Evolutionary conservation across 2,888 invertebrate species (phyloP), one percentile per base, ranked within the genome.

Genomic region (Amblyjoppa proteus): DNA sequence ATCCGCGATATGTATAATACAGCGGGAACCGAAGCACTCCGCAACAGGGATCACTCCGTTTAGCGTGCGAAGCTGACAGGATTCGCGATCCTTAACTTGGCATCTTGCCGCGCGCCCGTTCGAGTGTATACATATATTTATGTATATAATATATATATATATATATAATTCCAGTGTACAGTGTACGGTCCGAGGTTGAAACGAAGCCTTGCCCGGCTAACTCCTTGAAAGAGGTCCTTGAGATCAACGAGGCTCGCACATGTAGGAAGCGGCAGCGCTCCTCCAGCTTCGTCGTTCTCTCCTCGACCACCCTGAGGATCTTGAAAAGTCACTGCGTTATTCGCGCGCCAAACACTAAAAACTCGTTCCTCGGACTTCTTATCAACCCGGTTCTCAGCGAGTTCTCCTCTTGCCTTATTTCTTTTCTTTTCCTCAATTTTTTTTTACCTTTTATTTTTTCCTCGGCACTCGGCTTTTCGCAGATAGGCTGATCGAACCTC

Each of bases 351-450:
- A 83, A 73, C 74, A 34, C 71, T 56, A 82, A 82, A 82, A 82
- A 82, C 82, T 83, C 70, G 81, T 85, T 85, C 81, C 64, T 49
- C 38, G 53, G 64, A 45, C 74, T 69, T 81, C 78, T 82, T 85
- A 82, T 85, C 85, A 85, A 75, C 75, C 75, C 75, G 71, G 70
- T 70, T 81, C 64, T 78, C 58, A 64, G 34, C 74, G 56, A 41
- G 61, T 78, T 56, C 64, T 51, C 56, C 64, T 41, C 45, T 45
- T 41, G 28, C 70, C 34, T 45, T 49, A 56, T 45, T 34, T 56
- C 25, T 70, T 34, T 71, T 74, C n/a, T 68, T 11, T 56, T 11
- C 34, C 41, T 64, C 25, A 9, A 49, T 16, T 70, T 51, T 28
- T 73, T 34, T 25, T 58, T 20, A 25, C 28, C 31, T 56, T 38